Evolutionary conservation across 1,140 invertebrate species (phyloP), one percentile per base, ranked within the genome.

Genomic region (Magallana gigas): DNA sequence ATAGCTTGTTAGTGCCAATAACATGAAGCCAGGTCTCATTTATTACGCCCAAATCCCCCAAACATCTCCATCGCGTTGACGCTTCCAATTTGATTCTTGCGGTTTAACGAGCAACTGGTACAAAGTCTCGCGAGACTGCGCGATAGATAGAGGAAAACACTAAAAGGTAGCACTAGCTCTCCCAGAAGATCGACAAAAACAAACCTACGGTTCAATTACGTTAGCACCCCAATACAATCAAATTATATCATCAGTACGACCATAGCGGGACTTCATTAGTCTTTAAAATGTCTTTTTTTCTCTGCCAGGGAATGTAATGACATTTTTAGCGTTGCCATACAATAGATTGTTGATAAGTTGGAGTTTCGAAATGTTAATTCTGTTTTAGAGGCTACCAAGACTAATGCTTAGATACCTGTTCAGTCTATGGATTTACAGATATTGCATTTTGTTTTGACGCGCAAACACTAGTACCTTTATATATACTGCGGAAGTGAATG

Each of bases 161-260:
- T 76, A 76, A 76, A 76, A 76, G 68, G 68, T 29, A 76, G 36
- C 14, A 29, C 68, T 29, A 29, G 68, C 36, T 76, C 18, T 76
- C 68, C 18, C 68, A 76, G 14, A 36, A 76, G 68, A 29, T 76
- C 68, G 23, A 29, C 36, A 12, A 23, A 5, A 8, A 29, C 23
- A 76, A 76, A 29, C 68, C 68, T 29, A 76, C 68, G 68, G 68
- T 76, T 76, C 68, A 76, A 76, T 76, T 76, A 36, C 36, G 23
- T 29, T 76, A 76, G 36, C 68, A 29, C 68, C 68, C 12, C 18
- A 2, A 76, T 29, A 23, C 36, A 76, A 76, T 76, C n/a, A 12
- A 76, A 76, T 36, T 76, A 29, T 18, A 76, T 18, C 18, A 71
- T 18, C 8, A 71, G 18, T 18, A 71, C 5, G 1, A 48, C 5